A percentile compares a stretch with the other conserved stretches of the same genome.
Evolutionary conservation across 2,113 vertebrate genomes (phyloP).

Genomic region (Rattus rattus): DNA sequence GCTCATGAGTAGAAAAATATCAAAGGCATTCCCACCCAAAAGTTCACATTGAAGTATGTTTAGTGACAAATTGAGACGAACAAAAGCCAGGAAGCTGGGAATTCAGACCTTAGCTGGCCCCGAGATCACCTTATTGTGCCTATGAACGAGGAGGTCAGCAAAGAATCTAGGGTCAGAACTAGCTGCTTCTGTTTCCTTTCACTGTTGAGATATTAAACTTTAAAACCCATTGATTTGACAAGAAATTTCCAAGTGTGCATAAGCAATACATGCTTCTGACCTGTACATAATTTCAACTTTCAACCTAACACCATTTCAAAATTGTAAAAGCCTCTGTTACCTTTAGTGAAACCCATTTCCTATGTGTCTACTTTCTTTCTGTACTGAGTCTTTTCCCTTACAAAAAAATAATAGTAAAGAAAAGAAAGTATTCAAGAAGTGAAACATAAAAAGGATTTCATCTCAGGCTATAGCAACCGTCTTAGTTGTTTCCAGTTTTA

Average conservation of each 20-base stretch:
- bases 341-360: neutral
- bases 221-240: constrained; percentile 73
- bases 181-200: constrained; percentile 78
- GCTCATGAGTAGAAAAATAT: constrained; percentile 34
- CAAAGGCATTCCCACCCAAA: constrained; percentile 49
- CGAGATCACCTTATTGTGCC: constrained; percentile 80
- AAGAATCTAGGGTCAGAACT: constrained; percentile 67
- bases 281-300: constrained; percentile 64
- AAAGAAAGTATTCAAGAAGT: neutral
- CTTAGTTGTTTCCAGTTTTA: constrained; percentile 2
- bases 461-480: neutral
- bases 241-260: constrained; percentile 68
- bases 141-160: constrained; percentile 69
- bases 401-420: neutral
- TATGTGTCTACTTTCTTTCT: neutral
- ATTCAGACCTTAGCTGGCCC: constrained; percentile 68
- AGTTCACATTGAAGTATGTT: constrained; percentile 63
- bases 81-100: constrained; percentile 72
- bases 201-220: constrained; percentile 75
- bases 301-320: constrained; percentile 59
- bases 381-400: neutral
- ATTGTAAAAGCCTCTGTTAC: constrained; percentile 80
- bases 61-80: constrained; percentile 63
- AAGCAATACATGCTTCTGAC: constrained; percentile 33
- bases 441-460: constrained; percentile 16